Evolutionary conservation across 2,888 invertebrate genomes (phyloP).

Genomic region (Scaptomyza parva): DNA sequence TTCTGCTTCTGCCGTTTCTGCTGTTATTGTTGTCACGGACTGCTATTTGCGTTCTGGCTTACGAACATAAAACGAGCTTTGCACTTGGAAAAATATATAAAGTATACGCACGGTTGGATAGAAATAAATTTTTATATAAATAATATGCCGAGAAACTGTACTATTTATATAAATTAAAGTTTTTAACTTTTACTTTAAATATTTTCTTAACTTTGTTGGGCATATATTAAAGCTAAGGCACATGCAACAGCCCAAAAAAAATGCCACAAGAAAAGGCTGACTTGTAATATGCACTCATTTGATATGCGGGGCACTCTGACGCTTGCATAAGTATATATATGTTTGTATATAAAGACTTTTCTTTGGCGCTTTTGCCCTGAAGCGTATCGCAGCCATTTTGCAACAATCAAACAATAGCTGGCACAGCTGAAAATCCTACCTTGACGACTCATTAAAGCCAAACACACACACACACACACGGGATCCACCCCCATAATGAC

Average conservation of each 20-base stretch:
- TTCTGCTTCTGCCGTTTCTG: background rate
- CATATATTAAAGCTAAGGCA: background rate
- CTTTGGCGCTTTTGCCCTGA: slow-evolving; percentile 19
- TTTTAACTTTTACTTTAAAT: too few relatives aligned
- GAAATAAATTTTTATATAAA: background rate
- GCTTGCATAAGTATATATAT: background rate
- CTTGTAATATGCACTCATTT: background rate
- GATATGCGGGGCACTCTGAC: background rate
- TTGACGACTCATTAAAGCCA: slow-evolving; percentile 48
- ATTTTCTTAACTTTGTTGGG: too few relatives aligned
- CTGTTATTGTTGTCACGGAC: slow-evolving; percentile 32
- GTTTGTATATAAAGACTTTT: background rate
- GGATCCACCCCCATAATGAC: background rate
- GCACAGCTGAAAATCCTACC: slow-evolving; percentile 10
- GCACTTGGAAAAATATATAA: slow-evolving; percentile 10
- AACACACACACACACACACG: slow-evolving; percentile 8
- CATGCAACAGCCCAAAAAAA: background rate
- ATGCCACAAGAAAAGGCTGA: background rate
- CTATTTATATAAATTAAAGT: too few relatives aligned
- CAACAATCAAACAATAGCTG: slow-evolving; percentile 45
- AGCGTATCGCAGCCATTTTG: slow-evolving; percentile 27
- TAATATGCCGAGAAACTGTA: too few relatives aligned
- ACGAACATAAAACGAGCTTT: slow-evolving; percentile 10
- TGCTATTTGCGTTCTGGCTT: slow-evolving; percentile 14
- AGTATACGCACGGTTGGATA: slow-evolving; percentile 20